Percentiles rank a stretch among this genome's conserved stretches.
phyloP scores from a whole-genome alignment of 2,888 invertebrate species.

The Orchestes rusci region DNA sequence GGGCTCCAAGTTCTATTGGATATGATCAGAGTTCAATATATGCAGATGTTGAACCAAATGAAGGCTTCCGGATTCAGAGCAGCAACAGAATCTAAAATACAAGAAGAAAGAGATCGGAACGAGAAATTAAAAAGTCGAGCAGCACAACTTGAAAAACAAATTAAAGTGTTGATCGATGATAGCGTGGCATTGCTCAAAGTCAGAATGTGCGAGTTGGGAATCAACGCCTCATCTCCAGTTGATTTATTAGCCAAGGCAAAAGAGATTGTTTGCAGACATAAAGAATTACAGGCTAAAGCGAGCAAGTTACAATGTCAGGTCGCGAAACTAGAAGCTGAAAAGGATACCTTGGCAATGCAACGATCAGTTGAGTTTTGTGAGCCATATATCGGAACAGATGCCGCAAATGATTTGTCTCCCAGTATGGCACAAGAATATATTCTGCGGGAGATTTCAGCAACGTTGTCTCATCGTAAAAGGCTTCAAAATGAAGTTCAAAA shows the following conservation, averaged over 20 bases:
- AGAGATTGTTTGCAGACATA: constrained; percentile 88
- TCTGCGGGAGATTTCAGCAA: constrained; percentile 78
- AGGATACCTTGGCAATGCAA: constrained; percentile 62
- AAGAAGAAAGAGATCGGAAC: constrained; percentile 70
- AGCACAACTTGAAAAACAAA: constrained; percentile 89
- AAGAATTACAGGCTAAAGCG: constrained; percentile 84
- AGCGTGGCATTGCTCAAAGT: constrained; percentile 83
- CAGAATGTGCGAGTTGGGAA: constrained; percentile 86
- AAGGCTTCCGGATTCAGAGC: constrained; percentile 67
- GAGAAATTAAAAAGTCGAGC: constrained; percentile 74
- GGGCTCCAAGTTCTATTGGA: constrained; percentile 82
- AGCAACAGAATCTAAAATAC: constrained; percentile 68
- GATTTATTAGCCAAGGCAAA: constrained; percentile 81
- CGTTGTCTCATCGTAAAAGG: constrained; percentile 75
- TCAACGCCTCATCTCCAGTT: constrained; percentile 78
- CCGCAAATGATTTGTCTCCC: constrained; percentile 55
- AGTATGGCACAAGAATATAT: constrained; percentile 73
- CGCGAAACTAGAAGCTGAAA: constrained; percentile 66
- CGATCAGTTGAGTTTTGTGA: constrained; percentile 71
- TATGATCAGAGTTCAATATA: constrained; percentile 77
- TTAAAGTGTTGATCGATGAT: constrained; percentile 84
- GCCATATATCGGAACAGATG: constrained; percentile 55
- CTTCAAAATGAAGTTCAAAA: constrained; percentile 73
- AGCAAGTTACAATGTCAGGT: constrained; percentile 82
- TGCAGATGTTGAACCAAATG: constrained; percentile 79